phyloP scores from a whole-genome alignment of 1,140 invertebrate species.

The Eciton burchellii region DNA sequence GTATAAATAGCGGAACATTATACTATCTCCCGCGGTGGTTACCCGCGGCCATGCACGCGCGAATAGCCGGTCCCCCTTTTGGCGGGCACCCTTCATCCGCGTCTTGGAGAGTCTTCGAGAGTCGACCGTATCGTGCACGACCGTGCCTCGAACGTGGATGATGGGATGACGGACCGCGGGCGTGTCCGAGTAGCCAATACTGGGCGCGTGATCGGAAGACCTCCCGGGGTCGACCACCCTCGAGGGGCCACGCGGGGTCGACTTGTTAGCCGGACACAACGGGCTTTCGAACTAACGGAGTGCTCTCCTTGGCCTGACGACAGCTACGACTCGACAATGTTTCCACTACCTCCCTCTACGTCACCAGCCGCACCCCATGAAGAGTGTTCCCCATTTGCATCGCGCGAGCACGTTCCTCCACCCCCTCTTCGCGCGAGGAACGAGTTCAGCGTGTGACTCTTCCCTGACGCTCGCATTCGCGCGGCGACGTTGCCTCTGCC shows the following conservation, averaged over 20 bases:
- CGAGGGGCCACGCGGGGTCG: constrained; percentile 81
- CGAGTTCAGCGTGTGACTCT: too few species aligned
- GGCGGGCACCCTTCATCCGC: constrained; percentile 20
- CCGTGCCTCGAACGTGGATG: constrained; percentile 73
- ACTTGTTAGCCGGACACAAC: constrained; percentile 81
- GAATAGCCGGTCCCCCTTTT: constrained; percentile 47
- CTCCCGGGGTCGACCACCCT: constrained; percentile 82
- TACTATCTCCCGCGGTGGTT: constrained; percentile 68
- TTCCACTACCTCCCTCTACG: constrained; percentile 46
- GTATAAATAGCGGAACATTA: constrained; percentile 74
- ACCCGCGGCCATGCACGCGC: constrained; percentile 30
- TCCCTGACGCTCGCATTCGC: too few species aligned
- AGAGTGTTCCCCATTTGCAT: constrained; percentile 66
- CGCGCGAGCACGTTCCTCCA: constrained; percentile 9
- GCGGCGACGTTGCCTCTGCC: too few species aligned
- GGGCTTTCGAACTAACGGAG: constrained; percentile 76
- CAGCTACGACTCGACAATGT: constrained; percentile 71
- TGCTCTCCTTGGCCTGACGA: constrained; percentile 64
- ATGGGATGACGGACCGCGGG: constrained; percentile 82
- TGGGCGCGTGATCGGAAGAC: constrained; percentile 81
- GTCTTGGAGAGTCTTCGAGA: background rate
- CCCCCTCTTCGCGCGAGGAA: background rate
- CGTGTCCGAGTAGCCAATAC: constrained; percentile 81
- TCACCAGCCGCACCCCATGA: constrained; percentile 19
- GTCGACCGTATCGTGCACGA: constrained; percentile 71